Conservation (phyloP, 2,888 invertebrate genomes). For the Diaphora mendica region DNA sequence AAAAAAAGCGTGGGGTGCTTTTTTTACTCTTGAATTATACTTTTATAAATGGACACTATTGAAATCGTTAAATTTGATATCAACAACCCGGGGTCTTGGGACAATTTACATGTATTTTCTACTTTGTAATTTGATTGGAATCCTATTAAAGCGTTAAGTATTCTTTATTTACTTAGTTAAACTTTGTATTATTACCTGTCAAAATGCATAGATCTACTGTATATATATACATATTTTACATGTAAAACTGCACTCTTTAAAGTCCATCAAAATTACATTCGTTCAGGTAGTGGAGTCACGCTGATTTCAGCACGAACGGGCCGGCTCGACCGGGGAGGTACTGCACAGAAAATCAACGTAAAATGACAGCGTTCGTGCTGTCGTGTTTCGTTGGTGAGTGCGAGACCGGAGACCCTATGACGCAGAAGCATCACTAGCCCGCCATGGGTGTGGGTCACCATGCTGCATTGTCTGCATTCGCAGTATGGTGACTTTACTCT, state of each 20-base stretch:
- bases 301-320: no score
- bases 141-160: background rate
- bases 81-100: background rate
- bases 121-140: background rate
- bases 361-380: no score
- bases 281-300: no score
- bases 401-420: no score
- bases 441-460: no score
- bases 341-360: no score
- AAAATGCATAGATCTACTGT: background rate
- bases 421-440: no score
- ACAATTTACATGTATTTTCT: background rate
- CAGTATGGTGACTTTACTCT: no score
- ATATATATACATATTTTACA: no score
- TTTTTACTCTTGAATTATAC: background rate
- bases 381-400: no score
- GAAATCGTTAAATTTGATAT: background rate
- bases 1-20: background rate
- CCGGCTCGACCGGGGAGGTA: no score
- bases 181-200: background rate
- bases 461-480: no score
- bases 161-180: background rate
- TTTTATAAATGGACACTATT: background rate
- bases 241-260: background rate
- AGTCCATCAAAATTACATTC: background rate